Percentiles rank a stretch among this genome's conserved stretches.
Conservation (phyloP, 2,797 vertebrate genomes). For the Mormyrus proboscirostris region DNA sequence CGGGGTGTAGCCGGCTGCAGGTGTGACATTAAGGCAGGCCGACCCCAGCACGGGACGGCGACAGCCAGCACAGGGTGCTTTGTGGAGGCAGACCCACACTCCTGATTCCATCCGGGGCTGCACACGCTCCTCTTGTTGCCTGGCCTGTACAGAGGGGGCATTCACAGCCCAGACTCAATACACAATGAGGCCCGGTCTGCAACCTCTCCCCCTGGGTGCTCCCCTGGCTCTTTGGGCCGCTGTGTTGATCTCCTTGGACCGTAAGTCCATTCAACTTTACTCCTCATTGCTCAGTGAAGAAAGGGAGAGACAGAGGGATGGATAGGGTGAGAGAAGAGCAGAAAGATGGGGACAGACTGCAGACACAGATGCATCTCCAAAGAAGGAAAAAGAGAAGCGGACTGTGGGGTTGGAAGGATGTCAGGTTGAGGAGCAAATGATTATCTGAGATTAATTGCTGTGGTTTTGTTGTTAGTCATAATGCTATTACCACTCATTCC, state of each 20-base stretch:
- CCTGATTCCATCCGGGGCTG: neutral
- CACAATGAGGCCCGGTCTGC: conserved; percentile 63
- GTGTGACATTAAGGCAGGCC: conserved; percentile 3
- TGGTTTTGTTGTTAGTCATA: conserved; percentile 3
- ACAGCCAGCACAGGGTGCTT: neutral
- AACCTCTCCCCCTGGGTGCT: conserved; percentile 51
- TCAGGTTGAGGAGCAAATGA: neutral
- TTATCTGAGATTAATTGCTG: conserved; percentile 1
- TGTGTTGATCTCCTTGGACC: conserved; percentile 40
- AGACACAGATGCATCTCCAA: neutral
- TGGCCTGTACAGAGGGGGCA: conserved; percentile 40
- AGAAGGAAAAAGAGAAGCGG: neutral
- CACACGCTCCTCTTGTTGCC: neutral
- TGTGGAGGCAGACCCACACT: neutral
- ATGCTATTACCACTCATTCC: conserved; percentile 3
- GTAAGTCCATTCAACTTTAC: conserved; percentile 40
- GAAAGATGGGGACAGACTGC: conserved; percentile 24
- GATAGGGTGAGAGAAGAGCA: neutral
- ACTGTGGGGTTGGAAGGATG: neutral
- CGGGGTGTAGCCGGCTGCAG: neutral
- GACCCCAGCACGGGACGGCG: neutral
- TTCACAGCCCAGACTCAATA: conserved; percentile 48
- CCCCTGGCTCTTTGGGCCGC: conserved; percentile 32
- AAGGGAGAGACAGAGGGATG: conserved; percentile 21
- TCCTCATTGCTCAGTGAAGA: neutral